These are phyloP conservation scores for Bambusicola thoracicus DNA, from an alignment of 2,113 vertebrate species.

Conservation along the genomic window DNA sequence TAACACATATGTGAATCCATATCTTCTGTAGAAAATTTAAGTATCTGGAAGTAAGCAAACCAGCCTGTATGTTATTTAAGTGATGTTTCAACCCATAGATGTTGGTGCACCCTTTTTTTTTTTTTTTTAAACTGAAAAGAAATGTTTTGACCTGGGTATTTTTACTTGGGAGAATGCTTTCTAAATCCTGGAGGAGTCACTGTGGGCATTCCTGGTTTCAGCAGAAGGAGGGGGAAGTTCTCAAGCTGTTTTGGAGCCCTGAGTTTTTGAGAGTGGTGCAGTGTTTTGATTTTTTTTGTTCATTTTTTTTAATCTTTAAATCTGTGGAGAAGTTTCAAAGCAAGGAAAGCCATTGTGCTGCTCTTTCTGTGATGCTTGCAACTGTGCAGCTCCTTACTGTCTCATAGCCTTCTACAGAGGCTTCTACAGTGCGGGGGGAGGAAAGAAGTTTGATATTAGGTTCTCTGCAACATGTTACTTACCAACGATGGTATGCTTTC, in stretches of 20 bases:
- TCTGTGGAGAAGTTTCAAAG: not conserved
- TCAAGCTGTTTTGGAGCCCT: not conserved
- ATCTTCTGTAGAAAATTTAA: not conserved
- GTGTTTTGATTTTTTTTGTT: not conserved
- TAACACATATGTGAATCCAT: not conserved
- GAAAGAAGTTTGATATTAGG: not conserved
- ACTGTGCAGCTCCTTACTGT: too few species aligned
- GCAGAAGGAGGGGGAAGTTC: not conserved
- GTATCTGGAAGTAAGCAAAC: not conserved
- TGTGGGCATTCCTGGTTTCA: not conserved
- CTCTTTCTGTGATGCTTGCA: not conserved
- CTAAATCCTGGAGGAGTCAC: not conserved
- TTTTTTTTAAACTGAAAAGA: not conserved
- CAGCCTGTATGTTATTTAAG: not conserved
- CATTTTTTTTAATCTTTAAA: not conserved
- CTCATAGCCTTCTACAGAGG: not conserved
- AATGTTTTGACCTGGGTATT: not conserved
- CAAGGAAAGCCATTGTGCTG: not conserved
- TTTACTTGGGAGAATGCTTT: not conserved
- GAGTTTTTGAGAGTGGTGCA: not conserved
- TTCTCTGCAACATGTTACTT: not conserved
- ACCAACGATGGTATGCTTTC: not conserved
- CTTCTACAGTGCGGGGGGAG: too few species aligned
- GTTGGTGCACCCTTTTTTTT: not conserved
- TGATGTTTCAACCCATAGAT: fast-evolving